Evolutionary conservation across 2,888 invertebrate genomes (phyloP).

Genomic region (Cephalotes varians): DNA sequence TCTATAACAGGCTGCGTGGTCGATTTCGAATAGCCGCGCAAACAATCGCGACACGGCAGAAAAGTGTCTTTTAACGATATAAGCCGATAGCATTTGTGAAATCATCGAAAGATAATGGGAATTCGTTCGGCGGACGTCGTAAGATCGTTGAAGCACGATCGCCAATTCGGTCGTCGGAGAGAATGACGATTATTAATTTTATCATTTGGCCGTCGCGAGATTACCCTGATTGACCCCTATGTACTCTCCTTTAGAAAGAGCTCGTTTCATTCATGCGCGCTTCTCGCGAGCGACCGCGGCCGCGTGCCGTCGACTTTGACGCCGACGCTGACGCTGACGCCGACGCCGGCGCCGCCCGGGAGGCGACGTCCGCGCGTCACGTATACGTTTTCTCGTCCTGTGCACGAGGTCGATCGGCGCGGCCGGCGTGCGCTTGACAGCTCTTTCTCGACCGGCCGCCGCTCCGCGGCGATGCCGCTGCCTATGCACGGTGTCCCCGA

Average conservation of each 20-base stretch:
- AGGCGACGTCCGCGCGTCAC: conserved; percentile 56
- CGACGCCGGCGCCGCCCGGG: conserved; percentile 46
- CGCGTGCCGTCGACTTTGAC: conserved; percentile 35
- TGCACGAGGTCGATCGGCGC: conserved; percentile 62
- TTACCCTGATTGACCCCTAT: conserved; percentile 42
- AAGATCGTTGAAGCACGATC: not conserved
- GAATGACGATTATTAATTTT: conserved; percentile 19
- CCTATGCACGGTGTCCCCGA: not conserved
- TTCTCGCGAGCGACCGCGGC: conserved; percentile 57
- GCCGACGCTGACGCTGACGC: conserved; percentile 29
- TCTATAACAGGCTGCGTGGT: not conserved
- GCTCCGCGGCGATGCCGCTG: not conserved
- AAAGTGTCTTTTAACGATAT: not conserved
- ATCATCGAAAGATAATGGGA: not conserved
- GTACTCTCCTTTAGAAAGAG: conserved; percentile 38
- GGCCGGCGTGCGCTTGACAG: conserved; percentile 74
- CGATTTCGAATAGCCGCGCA: not conserved
- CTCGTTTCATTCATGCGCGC: conserved; percentile 72
- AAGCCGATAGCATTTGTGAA: not conserved
- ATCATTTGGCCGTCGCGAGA: conserved; percentile 27
- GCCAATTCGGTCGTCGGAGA: not conserved
- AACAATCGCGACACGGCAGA: not conserved
- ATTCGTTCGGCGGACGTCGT: conserved; percentile 8
- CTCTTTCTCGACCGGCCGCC: conserved; percentile 44
- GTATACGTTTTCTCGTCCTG: conserved; percentile 47